Conservation (phyloP, 2,113 vertebrate species). For the Pterocles burchelli region DNA sequence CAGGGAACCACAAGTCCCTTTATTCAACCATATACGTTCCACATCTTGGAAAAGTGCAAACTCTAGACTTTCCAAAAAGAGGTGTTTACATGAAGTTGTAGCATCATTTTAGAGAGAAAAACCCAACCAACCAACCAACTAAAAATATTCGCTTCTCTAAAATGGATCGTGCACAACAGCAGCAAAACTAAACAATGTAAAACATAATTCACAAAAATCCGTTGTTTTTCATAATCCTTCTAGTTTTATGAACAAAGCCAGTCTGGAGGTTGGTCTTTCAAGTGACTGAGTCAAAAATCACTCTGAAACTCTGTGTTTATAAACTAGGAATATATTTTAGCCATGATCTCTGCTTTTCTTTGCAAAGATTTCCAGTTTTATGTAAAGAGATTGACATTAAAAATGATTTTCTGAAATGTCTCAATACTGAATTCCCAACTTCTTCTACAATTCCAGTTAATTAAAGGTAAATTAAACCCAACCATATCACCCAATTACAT, state of each 20-base stretch:
- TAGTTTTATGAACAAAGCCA: neutral
- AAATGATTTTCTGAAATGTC: slow-evolving; percentile 11
- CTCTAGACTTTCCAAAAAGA: neutral
- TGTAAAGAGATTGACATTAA: neutral
- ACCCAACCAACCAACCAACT: no score
- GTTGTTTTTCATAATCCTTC: neutral
- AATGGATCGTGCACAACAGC: neutral
- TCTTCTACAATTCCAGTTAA: slow-evolving; percentile 45
- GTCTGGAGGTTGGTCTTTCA: neutral
- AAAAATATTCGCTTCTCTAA: neutral
- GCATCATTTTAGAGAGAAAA: neutral
- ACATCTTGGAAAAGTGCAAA: neutral
- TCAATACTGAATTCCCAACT: neutral
- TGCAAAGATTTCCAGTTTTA: neutral
- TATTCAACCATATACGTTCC: neutral
- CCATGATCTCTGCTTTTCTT: neutral
- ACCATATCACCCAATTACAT: slow-evolving; percentile 65
- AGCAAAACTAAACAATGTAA: neutral
- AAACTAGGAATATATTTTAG: neutral
- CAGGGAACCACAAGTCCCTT: neutral
- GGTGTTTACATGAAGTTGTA: neutral
- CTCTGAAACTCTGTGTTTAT: neutral
- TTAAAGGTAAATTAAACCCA: slow-evolving; percentile 70
- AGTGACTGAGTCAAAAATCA: neutral
- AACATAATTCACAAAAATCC: neutral